Conservation (phyloP, 2,888 invertebrate genomes). For the Hanleya hanleyi region DNA sequence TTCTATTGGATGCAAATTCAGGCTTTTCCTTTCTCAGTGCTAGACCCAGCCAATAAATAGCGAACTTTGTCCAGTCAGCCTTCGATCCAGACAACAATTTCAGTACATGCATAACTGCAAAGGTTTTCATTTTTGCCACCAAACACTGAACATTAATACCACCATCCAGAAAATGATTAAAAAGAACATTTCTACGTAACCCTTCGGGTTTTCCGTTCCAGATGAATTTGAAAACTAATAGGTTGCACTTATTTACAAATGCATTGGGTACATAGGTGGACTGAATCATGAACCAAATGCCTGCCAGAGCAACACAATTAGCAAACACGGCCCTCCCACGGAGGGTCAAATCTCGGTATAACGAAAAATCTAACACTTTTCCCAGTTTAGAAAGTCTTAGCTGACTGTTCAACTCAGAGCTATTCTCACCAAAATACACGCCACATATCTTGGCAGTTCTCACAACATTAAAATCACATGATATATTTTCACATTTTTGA, state of each 20-base stretch:
- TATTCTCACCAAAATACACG: background rate
- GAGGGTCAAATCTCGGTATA: background rate
- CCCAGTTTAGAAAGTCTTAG: background rate
- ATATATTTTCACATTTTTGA: conserved; percentile 29
- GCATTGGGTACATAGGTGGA: background rate
- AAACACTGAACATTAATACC: background rate
- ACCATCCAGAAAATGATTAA: background rate
- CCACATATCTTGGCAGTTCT: background rate
- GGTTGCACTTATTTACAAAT: background rate
- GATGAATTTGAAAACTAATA: background rate
- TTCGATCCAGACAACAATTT: background rate
- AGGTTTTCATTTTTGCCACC: background rate
- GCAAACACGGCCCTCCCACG: background rate
- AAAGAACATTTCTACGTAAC: background rate
- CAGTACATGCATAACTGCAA: background rate
- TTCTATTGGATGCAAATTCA: background rate
- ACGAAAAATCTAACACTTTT: background rate
- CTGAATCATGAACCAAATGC: background rate
- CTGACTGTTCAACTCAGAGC: background rate
- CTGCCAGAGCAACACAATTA: background rate
- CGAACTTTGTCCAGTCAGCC: conserved; percentile 2
- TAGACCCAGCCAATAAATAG: conserved; percentile 4
- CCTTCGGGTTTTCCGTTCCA: background rate
- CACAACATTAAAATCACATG: conserved; percentile 26
- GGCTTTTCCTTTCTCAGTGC: background rate